Base-by-base conservation (phyloP, 2,113 vertebrate species). In the Dissostichus mawsoni region DNA sequence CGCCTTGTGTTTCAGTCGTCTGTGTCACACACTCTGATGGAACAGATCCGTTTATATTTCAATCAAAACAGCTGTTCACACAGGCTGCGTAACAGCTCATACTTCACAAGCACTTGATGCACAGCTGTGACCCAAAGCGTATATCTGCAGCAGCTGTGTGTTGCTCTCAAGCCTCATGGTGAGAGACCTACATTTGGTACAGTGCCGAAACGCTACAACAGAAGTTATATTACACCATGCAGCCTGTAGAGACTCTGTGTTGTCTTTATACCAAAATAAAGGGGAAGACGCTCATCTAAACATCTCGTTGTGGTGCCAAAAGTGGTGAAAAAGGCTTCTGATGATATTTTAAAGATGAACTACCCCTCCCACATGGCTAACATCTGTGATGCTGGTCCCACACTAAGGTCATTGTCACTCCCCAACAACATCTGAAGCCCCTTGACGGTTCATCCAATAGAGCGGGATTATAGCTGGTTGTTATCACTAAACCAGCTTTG, bases 401-500 rank as follows among this genome's bases (percentile, higher is more conserved):
- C 63, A 52, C 17, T 16, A 61, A 55, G 11, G 2, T 68, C 36
- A 36, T 47, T 50, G 66, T 62, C 7, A n/a, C 61, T 63, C 56
- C 33, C 18, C 5, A n/a, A n/a, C 55, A 13, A 64, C 69, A 56
- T 67, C 44, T 52, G 71, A 71, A 72, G 50, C 18, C 78, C 63
- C 44, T 70, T 57, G 29, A 25, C n/a, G 33, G 6, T 11, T 17
- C 44, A n/a, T 48, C 18, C 41, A 71, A 9, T 53, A 25, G 18
- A 4, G 14, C 20, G 72, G 44, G 56, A 83, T 79, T 77, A 70
- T 7, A 73, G 33, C 67, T 70, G 17, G n/a, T 55, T 77, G 44
- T 64, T 57, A 20, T 76, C 36, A 65, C 68, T 56, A 74, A 84
- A 55, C 75, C 72, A 61, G 55, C 66, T 65, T 82, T 62, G 44